Conservation (phyloP, 1,140 invertebrate species). For the Trinorchestia longiramus region DNA sequence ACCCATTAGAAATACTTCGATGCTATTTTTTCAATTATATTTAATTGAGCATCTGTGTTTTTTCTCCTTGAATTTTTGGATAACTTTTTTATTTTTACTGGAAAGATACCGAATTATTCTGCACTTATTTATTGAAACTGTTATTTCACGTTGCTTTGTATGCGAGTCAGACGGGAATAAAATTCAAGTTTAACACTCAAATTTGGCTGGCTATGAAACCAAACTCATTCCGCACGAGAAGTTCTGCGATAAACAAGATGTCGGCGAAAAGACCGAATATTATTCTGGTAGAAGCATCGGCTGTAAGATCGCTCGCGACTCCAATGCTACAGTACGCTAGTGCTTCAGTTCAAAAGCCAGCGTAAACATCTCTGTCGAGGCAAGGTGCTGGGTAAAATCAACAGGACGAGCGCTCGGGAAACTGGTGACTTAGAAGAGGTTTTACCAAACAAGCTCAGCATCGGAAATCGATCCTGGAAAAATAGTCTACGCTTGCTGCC, state of each 20-base stretch:
- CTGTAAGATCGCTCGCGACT: not conserved
- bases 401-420: not conserved
- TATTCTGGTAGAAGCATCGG: not conserved
- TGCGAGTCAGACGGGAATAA: not conserved
- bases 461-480: not conserved
- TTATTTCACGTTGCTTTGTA: not conserved
- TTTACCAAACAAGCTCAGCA: not conserved
- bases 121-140: not conserved
- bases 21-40: too few species aligned
- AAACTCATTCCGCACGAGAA: not conserved
- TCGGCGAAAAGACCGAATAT: not conserved
- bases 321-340: not conserved
- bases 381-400: not conserved
- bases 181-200: not conserved
- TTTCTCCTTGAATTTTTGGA: not conserved
- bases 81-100: not conserved
- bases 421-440: not conserved
- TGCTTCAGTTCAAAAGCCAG: not conserved
- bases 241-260: not conserved
- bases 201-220: not conserved
- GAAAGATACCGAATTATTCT: not conserved
- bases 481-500: not conserved
- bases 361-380: not conserved
- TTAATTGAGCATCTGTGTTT: not conserved
- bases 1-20: too few species aligned